These are phyloP conservation scores for Coboldia fuscipes DNA, from an alignment of 1,140 invertebrate species.

Conservation along the genomic window DNA sequence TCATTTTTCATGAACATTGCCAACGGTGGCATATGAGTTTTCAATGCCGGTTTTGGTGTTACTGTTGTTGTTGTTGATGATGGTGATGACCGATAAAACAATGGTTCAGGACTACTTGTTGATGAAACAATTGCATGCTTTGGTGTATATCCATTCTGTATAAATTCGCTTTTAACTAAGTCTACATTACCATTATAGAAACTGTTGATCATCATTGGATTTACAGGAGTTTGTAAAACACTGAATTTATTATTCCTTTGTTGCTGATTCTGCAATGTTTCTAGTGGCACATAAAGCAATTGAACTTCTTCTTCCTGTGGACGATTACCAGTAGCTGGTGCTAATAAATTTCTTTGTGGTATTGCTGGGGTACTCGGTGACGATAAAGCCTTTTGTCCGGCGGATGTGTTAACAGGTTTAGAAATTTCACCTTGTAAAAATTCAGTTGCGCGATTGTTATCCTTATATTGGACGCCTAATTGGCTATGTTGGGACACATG, in stretches of 20 bases:
- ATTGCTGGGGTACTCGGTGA: too few relatives aligned
- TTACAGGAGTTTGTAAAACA: conserved; percentile 12
- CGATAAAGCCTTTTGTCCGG: too few relatives aligned
- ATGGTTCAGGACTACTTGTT: conserved; percentile 11
- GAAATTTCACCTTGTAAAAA: too few relatives aligned
- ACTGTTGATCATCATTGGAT: conserved; percentile 17
- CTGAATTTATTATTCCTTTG: conserved; percentile 20
- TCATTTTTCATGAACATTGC: conserved; percentile 48
- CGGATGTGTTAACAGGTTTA: too few relatives aligned
- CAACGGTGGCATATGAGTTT: conserved; percentile 58
- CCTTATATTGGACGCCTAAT: too few relatives aligned
- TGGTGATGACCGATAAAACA: conserved; percentile 7
- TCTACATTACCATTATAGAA: conserved; percentile 12
- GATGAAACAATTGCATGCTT: conserved; percentile 23
- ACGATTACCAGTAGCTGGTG: background rate
- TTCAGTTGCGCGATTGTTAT: too few relatives aligned
- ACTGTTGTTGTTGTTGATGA: conserved; percentile 7
- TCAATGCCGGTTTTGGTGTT: conserved; percentile 26
- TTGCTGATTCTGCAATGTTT: conserved; percentile 39
- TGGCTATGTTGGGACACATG: too few relatives aligned
- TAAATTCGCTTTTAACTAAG: conserved; percentile 8
- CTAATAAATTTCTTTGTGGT: too few relatives aligned
- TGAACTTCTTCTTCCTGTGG: conserved; percentile 42
- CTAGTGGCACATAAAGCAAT: conserved; percentile 55
- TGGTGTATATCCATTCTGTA: conserved; percentile 19